A percentile compares a stretch with the other conserved stretches of the same genome.
These are phyloP conservation scores for Trachelus iudaicus DNA, from an alignment of 2,888 invertebrate species.

Conservation along the genomic window DNA sequence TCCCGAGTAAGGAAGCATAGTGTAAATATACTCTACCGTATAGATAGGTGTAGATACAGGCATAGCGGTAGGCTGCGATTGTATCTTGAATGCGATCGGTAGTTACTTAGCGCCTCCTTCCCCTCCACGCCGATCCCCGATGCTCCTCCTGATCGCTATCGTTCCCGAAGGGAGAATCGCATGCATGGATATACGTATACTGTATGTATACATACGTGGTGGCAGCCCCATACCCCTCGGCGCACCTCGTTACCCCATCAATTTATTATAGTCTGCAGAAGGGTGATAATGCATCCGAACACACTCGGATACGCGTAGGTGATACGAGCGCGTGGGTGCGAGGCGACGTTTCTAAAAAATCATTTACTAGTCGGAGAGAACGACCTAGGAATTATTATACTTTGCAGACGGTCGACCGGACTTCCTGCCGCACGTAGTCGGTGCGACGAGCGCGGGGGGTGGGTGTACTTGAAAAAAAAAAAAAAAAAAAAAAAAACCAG, in stretches of 20 bases:
- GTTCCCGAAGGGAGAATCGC: slow-evolving; percentile 21
- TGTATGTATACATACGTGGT: no score
- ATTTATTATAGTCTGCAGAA: slow-evolving; percentile 51
- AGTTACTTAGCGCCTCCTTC: slow-evolving; percentile 61
- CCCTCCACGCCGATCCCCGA: slow-evolving; percentile 26
- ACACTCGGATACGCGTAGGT: neutral
- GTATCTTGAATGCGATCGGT: slow-evolving; percentile 58
- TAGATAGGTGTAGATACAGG: no score
- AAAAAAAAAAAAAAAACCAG: no score
- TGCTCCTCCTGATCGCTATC: slow-evolving; percentile 56
- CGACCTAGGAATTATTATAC: no score
- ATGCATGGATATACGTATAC: neutral
- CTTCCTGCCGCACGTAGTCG: no score
- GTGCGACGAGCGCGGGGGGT: neutral
- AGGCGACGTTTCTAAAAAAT: neutral
- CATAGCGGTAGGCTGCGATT: neutral
- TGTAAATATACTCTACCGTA: no score
- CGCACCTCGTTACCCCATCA: slow-evolving; percentile 55
- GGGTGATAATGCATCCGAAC: slow-evolving; percentile 21
- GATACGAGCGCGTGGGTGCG: neutral
- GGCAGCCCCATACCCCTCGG: slow-evolving; percentile 30
- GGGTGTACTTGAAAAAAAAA: no score
- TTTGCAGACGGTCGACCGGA: no score
- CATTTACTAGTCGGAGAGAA: neutral
- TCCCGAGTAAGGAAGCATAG: no score